phyloP scores from a whole-genome alignment of 2,888 invertebrate genomes.

The Callimorpha dominula region DNA sequence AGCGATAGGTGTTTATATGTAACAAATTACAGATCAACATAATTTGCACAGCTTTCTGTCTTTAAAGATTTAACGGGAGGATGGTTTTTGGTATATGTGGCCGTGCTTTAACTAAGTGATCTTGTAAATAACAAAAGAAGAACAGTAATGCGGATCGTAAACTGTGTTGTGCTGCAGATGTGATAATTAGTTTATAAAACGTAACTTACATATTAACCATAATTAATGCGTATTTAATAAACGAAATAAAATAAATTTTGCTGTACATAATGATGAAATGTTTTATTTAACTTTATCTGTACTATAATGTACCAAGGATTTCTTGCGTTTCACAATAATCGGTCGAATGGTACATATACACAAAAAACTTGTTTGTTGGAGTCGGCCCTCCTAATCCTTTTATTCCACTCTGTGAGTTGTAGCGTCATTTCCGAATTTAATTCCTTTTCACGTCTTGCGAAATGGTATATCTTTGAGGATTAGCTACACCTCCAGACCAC shows the following conservation, averaged over 20 bases:
- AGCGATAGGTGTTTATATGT: no score
- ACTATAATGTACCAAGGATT: no score
- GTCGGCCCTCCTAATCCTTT: no score
- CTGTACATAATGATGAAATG: background rate
- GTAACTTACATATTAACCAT: constrained; percentile 11
- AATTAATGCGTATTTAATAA: background rate
- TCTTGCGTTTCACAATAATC: background rate
- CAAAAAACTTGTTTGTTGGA: no score
- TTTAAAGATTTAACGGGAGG: background rate
- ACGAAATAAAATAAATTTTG: background rate
- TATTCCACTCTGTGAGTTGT: no score
- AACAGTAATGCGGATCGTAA: constrained; percentile 22
- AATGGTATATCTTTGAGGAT: no score
- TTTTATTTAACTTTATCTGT: background rate
- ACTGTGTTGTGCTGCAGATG: constrained; percentile 28
- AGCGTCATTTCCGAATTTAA: no score
- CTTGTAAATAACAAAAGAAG: constrained; percentile 29
- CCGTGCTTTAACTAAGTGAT: background rate
- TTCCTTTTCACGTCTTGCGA: no score
- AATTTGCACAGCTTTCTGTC: no score
- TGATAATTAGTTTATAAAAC: constrained; percentile 32
- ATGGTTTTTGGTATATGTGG: background rate
- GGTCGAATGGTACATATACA: no score
- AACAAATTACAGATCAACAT: no score
- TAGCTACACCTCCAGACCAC: no score